Conservation (phyloP, 2,888 invertebrate species). For the Drosophila paranaensis region DNA sequence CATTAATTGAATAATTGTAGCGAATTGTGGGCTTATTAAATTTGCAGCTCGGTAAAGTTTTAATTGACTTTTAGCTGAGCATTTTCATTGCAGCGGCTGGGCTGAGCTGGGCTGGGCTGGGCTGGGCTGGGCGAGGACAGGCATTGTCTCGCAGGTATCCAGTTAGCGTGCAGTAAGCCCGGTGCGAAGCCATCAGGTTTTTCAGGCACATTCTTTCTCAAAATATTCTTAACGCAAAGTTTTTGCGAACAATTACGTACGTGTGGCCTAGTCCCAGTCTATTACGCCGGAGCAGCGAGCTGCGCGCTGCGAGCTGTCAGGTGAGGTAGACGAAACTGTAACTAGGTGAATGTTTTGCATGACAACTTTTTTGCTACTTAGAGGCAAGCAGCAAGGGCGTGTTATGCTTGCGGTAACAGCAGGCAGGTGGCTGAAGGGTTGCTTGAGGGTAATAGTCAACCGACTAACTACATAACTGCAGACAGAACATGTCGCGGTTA, state of each 20-base stretch:
- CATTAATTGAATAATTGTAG: constrained; percentile 22
- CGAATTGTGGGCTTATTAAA: constrained; percentile 37
- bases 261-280: constrained; percentile 52
- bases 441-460: constrained; percentile 30
- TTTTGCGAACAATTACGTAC: constrained; percentile 77
- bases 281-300: constrained; percentile 4
- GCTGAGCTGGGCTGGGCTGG: not conserved
- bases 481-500: constrained; percentile 72
- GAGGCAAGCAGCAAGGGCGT: constrained; percentile 4
- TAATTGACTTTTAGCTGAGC: constrained; percentile 7
- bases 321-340: constrained; percentile 8
- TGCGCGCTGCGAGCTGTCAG: not conserved
- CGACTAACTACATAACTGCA: constrained; percentile 70
- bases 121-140: constrained; percentile 8
- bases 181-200: constrained; percentile 55
- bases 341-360: constrained; percentile 55
- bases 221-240: constrained; percentile 73
- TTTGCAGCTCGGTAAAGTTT: constrained; percentile 29
- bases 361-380: constrained; percentile 63
- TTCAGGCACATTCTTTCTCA: constrained; percentile 63
- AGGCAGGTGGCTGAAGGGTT: not conserved
- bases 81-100: constrained; percentile 14
- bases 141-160: constrained; percentile 19
- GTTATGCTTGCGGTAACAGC: not conserved
- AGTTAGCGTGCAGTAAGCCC: constrained; percentile 46